Percentiles rank a stretch among this genome's conserved stretches.
These are phyloP conservation scores for Drosophila teissieri DNA, from an alignment of 1,140 invertebrate genomes.

Conservation along the genomic window DNA sequence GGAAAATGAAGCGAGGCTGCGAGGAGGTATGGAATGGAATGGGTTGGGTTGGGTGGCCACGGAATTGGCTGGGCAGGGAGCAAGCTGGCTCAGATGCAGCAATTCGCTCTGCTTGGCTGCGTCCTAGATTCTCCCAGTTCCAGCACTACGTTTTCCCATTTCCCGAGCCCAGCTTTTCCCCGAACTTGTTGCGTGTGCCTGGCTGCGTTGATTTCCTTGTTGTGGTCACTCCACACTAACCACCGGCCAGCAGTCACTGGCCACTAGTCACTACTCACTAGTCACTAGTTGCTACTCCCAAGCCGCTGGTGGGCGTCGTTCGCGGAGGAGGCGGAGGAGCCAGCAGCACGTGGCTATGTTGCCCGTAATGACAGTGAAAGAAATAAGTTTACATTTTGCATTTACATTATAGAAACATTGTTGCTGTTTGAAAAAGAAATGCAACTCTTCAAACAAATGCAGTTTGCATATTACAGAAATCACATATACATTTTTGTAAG, in stretches of 20 bases:
- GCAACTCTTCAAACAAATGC: no score
- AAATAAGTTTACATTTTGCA: not conserved
- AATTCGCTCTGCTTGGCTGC: conserved; percentile 74
- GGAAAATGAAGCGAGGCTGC: conserved; percentile 64
- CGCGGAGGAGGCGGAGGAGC: conserved; percentile 18
- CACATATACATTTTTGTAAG: no score
- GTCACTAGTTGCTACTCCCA: no score
- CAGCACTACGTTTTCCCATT: conserved; percentile 6
- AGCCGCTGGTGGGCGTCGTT: conserved; percentile 35
- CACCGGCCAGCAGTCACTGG: conserved; percentile 7
- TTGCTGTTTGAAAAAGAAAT: no score
- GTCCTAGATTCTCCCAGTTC: conserved; percentile 32
- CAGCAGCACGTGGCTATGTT: conserved; percentile 33
- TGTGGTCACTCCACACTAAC: conserved; percentile 40
- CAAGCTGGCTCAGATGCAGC: conserved; percentile 58
- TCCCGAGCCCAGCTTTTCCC: conserved; percentile 26
- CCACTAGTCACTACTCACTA: not conserved
- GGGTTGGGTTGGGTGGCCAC: conserved; percentile 3
- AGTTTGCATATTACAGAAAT: no score
- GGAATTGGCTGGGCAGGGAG: conserved; percentile 14
- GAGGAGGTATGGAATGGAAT: not conserved
- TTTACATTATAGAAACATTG: not conserved
- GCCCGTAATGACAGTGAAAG: conserved; percentile 2
- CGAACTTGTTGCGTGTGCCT: conserved; percentile 41
- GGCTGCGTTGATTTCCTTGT: conserved; percentile 48